phyloP scores from a whole-genome alignment of 2,888 invertebrate species.

The Eulithis testata region DNA sequence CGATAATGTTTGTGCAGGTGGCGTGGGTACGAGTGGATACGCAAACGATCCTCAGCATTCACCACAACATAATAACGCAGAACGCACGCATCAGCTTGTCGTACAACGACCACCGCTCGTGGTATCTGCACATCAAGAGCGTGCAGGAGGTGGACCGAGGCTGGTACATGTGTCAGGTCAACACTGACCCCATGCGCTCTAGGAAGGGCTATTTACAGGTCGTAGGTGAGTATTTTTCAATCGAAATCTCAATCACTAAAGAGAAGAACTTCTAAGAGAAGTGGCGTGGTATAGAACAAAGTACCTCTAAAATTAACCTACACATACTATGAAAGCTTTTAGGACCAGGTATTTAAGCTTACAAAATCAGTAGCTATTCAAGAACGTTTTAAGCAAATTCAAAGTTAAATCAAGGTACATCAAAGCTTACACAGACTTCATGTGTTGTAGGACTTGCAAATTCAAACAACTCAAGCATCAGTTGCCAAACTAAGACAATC shows the following conservation, averaged over 20 bases:
- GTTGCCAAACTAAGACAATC: constrained; percentile 9
- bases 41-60: constrained; percentile 95
- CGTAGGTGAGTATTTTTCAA: constrained; percentile 88
- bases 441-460: constrained; percentile 19
- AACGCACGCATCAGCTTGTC: constrained; percentile 94
- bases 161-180: constrained; percentile 97
- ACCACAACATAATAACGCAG: constrained; percentile 95
- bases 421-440: constrained; percentile 16
- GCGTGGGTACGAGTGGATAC: constrained; percentile 97
- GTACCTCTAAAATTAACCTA: not conserved
- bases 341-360: not conserved
- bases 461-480: constrained; percentile 20
- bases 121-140: constrained; percentile 95
- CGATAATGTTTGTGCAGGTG: constrained; percentile 84
- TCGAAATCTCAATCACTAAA: too few species aligned
- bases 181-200: constrained; percentile 97
- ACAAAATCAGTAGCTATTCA: not conserved
- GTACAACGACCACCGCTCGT: constrained; percentile 95
- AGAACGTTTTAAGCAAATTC: constrained; percentile 7
- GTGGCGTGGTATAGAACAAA: too few species aligned
- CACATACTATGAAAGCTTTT: not conserved
- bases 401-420: constrained; percentile 2
- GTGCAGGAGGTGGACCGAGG: constrained; percentile 95
- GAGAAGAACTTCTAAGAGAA: too few species aligned
- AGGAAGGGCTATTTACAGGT: constrained; percentile 95